phyloP scores from a whole-genome alignment of 2,888 invertebrate genomes.

The Metopia argyrocephala region DNA sequence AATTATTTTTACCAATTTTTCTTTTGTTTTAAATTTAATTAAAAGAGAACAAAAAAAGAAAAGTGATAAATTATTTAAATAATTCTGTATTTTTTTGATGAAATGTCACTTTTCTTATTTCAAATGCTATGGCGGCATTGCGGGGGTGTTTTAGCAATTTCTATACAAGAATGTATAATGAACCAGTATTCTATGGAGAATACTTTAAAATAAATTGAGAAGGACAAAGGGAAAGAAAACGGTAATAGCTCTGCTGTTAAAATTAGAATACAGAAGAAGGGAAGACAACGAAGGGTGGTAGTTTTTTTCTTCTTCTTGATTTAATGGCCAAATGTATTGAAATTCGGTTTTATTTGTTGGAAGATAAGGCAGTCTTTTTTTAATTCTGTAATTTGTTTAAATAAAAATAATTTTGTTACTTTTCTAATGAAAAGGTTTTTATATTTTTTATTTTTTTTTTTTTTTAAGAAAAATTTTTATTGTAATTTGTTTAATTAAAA shows the following conservation, averaged over 20 bases:
- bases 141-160: constrained; percentile 29
- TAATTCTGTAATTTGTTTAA: background rate
- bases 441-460: background rate
- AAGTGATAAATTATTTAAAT: too few species aligned
- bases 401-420: background rate
- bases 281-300: constrained; percentile 32
- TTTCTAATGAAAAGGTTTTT: background rate
- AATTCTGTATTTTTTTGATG: background rate
- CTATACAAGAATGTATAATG: constrained; percentile 36
- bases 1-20: too few species aligned
- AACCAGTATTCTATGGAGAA: constrained; percentile 36
- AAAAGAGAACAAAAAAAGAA: too few species aligned
- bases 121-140: background rate
- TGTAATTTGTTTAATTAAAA: background rate
- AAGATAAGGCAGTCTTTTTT: too few species aligned
- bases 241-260: background rate
- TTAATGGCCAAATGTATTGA: constrained; percentile 21
- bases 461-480: background rate
- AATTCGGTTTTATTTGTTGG: too few species aligned
- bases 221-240: constrained; percentile 38
- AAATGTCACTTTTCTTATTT: background rate
- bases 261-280: background rate
- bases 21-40: too few species aligned
- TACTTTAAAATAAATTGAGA: constrained; percentile 60
- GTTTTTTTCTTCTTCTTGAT: constrained; percentile 9